A percentile compares a stretch with the other conserved stretches of the same genome.
These are phyloP conservation scores for Oligia fasciuncula DNA, from an alignment of 2,888 invertebrate genomes.

Conservation along the genomic window DNA sequence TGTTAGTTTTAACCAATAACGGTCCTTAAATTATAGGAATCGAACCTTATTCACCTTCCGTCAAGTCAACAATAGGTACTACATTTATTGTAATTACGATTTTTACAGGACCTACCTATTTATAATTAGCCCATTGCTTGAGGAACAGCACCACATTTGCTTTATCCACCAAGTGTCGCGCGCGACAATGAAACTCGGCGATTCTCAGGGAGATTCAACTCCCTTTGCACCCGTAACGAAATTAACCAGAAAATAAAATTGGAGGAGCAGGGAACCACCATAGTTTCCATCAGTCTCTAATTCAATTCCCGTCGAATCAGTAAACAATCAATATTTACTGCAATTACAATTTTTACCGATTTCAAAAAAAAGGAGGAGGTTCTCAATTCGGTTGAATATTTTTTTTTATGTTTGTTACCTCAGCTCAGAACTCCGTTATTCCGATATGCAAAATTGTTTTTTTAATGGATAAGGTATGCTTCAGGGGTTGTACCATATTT, in stretches of 20 bases:
- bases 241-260: conserved; percentile 9
- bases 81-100: not conserved
- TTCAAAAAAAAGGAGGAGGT: too few relatives aligned
- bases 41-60: too few relatives aligned
- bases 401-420: too few relatives aligned
- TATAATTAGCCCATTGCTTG: too few relatives aligned
- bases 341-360: not conserved
- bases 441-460: too few relatives aligned
- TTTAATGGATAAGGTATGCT: too few relatives aligned
- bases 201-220: not conserved
- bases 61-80: not conserved
- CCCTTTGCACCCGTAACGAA: not conserved
- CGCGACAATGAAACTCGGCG: not conserved
- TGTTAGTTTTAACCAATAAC: too few relatives aligned
- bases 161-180: not conserved
- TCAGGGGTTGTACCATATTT: too few relatives aligned
- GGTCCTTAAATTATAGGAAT: too few relatives aligned
- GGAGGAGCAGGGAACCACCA: not conserved
- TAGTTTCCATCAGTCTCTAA: not conserved
- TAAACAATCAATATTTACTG: conserved; percentile 13
- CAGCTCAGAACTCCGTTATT: too few relatives aligned
- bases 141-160: not conserved
- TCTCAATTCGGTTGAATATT: too few relatives aligned
- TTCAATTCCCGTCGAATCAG: conserved; percentile 11
- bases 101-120: not conserved